Conservation (phyloP, 37 sponge, comb jelly and placozoan genomes). For the Trichoplax adhaerens region DNA sequence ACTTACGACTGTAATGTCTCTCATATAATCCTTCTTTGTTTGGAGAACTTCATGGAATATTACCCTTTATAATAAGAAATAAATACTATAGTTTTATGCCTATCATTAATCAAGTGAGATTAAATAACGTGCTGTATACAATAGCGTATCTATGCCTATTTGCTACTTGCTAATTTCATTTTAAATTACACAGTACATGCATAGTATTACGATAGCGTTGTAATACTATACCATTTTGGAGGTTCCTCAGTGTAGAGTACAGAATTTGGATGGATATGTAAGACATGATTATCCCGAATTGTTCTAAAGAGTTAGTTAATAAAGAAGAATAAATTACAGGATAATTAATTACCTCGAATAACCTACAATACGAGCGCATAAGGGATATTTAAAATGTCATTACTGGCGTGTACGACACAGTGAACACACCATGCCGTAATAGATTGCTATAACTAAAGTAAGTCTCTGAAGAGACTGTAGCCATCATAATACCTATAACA, state of each 20-base stretch:
- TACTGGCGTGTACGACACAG: background rate
- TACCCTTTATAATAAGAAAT: conserved; percentile 18
- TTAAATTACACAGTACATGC: too few species aligned
- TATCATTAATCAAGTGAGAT: background rate
- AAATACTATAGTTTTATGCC: background rate
- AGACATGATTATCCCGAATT: conserved; percentile 54
- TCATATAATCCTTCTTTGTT: conserved; percentile 53
- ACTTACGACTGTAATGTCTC: conserved; percentile 77
- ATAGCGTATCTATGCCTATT: too few species aligned
- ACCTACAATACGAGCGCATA: background rate
- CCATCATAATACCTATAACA: conserved; percentile 35
- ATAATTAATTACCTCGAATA: background rate
- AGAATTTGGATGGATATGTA: conserved; percentile 63
- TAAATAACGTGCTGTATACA: background rate
- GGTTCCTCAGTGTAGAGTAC: conserved; percentile 32
- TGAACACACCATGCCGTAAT: background rate
- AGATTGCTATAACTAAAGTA: background rate
- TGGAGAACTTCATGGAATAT: conserved; percentile 61
- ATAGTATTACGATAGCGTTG: too few species aligned
- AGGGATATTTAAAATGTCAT: background rate
- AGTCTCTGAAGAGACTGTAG: background rate
- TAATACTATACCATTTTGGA: conserved; percentile 33
- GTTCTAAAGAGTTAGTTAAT: conserved; percentile 15
- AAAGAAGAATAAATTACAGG: background rate
- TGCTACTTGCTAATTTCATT: too few species aligned